These are phyloP conservation scores for Lagria hirta DNA, from an alignment of 2,888 invertebrate genomes.

Conservation along the genomic window DNA sequence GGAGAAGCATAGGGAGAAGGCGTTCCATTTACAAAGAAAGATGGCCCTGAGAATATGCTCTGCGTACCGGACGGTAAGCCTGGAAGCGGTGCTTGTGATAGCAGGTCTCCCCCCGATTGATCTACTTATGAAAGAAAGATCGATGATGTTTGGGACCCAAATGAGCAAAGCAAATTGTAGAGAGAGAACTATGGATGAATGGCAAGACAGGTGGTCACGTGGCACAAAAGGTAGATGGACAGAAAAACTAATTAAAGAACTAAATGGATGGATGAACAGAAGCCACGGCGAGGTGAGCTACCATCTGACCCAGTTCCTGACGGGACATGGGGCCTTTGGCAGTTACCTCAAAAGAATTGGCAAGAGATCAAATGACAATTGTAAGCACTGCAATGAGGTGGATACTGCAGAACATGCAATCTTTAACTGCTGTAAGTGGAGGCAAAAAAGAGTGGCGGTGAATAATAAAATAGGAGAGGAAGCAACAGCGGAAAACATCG, in stretches of 20 bases:
- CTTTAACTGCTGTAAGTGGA: constrained; percentile 1
- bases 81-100: constrained; percentile 3
- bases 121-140: constrained; percentile 2
- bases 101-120: constrained; percentile 1
- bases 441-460: background rate
- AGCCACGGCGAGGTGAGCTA: too few relatives aligned
- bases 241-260: background rate
- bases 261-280: background rate
- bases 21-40: background rate
- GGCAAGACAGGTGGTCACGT: background rate
- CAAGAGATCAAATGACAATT: background rate
- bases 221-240: background rate
- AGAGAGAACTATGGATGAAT: background rate
- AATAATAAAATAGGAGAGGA: background rate
- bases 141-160: background rate
- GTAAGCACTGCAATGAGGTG: constrained; percentile 3
- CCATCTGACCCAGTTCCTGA: too few relatives aligned
- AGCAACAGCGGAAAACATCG: background rate
- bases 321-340: too few relatives aligned
- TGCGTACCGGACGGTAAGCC: background rate
- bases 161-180: background rate
- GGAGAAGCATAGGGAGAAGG: background rate
- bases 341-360: background rate
- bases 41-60: background rate
- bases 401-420: constrained; percentile 3